Base-by-base conservation (phyloP, 2,888 invertebrate genomes). In the Diaprepes abbreviatus region DNA sequence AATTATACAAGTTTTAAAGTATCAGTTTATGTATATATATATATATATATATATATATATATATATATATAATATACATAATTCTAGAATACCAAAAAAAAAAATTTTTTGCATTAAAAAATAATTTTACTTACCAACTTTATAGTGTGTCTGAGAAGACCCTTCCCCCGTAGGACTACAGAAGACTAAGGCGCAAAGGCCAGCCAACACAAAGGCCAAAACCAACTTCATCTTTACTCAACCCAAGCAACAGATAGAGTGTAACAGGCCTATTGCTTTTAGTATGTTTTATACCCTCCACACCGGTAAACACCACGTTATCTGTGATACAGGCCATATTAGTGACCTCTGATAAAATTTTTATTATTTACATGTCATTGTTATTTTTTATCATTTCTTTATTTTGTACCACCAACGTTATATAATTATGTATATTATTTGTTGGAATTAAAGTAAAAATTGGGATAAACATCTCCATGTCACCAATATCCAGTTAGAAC, bases 101-200 rank as follows among this genome's bases (percentile, higher is more conserved):
- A n/a, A n/a, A n/a, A n/a, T n/a, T n/a, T n/a, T n/a, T n/a, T n/a
- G n/a, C n/a, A n/a, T n/a, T n/a, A n/a, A n/a, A n/a, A n/a, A n/a
- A n/a, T n/a, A n/a, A n/a, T n/a, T n/a, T n/a, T n/a, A 79, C 85
- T 84, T 77, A 86, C 87, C 85, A 75, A 81, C 75, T 78, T 82
- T 84, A 70, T 77, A 80, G 69, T 80, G 78, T 21, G 77, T 73
- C 9, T 83, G 79, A 70, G 79, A 77, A 31, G 78, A 74, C 9
- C 82, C 81, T 5, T 83, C 82, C 10, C 83, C 76, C 19, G 83
- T 76, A 68, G 83, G 83, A 63, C 84, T 83, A 73, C 85, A 85
- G 77, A 85, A 81, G 16, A 74, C 74, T 36, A 77, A 66, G 73
- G 76, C 78, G 57, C 76, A 75, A 52, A 79, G 72, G 48, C 73